Evolutionary conservation across 2,888 invertebrate species (phyloP), one percentile per base, ranked within the genome.

Genomic region (Lasioglossum oenotherae): DNA sequence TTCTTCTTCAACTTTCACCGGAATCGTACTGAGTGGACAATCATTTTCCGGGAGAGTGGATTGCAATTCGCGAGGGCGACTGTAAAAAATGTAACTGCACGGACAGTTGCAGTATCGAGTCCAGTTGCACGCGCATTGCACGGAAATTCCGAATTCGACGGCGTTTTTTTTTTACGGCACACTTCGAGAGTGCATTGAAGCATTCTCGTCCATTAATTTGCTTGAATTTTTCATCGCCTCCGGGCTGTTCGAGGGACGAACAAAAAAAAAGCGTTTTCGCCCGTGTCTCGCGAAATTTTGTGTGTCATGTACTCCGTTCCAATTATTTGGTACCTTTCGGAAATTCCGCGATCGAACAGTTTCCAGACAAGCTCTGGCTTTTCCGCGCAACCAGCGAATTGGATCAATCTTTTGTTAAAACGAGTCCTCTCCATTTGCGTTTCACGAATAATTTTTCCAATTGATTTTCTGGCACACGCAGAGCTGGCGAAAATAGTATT

Each of bases 21-120:
- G 12, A 69, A 44, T 38, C 27, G n/a, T 46, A 31, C n/a, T 10
- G n/a, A 10, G n/a, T 10, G 23, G 16, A 81, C 49, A 27, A 74
- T 80, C 74, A 60, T 72, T 75, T 75, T 38, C 6, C 35, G n/a
- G 14, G 19, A 35, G n/a, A n/a, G 49, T 12, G 16, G 16, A 23
- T 46, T 23, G 38, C 46, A 46, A 74, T 49, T 75, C 41, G 71
- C n/a, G 27, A 19, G 19, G 19, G 57, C 19, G 10, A 38, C 38
- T 57, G 74, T 60, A 71, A 82, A 82, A 82, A 81, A 71, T 82
- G 69, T 80, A 82, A 44, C 46, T 8, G 35, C 19, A 16, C 19
- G 16, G n/a, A 60, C 27, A 46, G 67, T 38, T 57, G 5, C 35
- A 12, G 2, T 35, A 8, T 31, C 35, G 31, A 16, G 38, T 2